These are phyloP conservation scores for Bombylius discolor DNA, from an alignment of 2,888 invertebrate species.

Conservation along the genomic window DNA sequence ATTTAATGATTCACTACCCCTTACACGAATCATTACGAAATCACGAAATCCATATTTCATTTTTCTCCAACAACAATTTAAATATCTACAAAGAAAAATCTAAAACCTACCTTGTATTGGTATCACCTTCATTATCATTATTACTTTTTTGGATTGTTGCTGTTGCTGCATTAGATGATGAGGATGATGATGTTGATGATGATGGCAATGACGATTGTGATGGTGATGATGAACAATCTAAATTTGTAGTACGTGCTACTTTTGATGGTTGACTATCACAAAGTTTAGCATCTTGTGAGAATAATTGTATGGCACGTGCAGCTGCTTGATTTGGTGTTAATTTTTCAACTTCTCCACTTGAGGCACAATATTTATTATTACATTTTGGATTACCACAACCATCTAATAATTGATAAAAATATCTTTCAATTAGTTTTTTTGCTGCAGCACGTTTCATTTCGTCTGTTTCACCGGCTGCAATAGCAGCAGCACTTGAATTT, in stretches of 20 bases:
- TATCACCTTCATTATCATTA: slow-evolving; percentile 4
- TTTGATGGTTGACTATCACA: slow-evolving; percentile 63
- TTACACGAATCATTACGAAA: too few relatives aligned
- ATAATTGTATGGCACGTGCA: slow-evolving; percentile 73
- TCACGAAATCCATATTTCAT: too few relatives aligned
- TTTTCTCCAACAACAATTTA: too few relatives aligned
- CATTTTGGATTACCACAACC: slow-evolving; percentile 86
- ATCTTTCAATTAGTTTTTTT: slow-evolving; percentile 77
- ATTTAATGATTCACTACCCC: too few relatives aligned
- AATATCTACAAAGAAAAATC: too few relatives aligned
- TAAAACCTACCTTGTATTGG: slow-evolving; percentile 2
- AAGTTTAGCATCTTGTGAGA: slow-evolving; percentile 69
- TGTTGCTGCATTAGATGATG: neutral
- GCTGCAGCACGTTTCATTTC: slow-evolving; percentile 66
- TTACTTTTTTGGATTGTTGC: slow-evolving; percentile 9
- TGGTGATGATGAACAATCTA: slow-evolving; percentile 10
- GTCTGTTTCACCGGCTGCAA: slow-evolving; percentile 36
- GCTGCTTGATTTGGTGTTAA: slow-evolving; percentile 82
- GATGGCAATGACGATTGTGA: neutral
- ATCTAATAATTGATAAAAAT: slow-evolving; percentile 83
- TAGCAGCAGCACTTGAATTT: neutral
- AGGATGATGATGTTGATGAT: neutral
- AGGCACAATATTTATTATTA: slow-evolving; percentile 77
- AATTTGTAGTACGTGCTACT: slow-evolving; percentile 47
- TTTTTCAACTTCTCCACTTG: slow-evolving; percentile 67